Conservation (phyloP, 2,113 vertebrate species). For the Triplophysa tibetana region DNA sequence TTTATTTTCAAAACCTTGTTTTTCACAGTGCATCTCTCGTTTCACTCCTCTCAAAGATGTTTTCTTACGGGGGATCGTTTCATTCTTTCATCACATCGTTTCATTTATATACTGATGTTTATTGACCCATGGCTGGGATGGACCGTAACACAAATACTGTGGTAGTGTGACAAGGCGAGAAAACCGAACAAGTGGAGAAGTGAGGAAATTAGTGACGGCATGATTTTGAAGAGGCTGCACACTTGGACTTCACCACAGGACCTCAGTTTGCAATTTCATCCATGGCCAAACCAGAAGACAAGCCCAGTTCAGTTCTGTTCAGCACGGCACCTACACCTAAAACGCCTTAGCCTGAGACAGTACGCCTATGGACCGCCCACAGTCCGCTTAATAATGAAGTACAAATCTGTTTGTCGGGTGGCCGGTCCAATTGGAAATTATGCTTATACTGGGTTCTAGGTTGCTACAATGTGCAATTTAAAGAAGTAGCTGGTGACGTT, state of each 20-base stretch:
- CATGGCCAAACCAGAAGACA: constrained; percentile 35
- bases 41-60: neutral
- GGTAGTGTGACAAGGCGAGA: neutral
- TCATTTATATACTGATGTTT: neutral
- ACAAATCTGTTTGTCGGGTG: neutral
- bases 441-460: too few species aligned
- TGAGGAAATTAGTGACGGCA: neutral
- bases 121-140: constrained; percentile 7
- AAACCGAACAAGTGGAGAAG: neutral
- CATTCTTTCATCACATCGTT: constrained; percentile 6
- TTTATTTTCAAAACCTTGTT: constrained; percentile 2
- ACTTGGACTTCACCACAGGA: constrained; percentile 39
- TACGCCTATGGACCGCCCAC: neutral
- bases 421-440: too few species aligned
- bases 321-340: neutral
- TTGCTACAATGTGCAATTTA: too few species aligned
- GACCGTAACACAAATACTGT: constrained; percentile 1
- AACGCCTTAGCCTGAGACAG: neutral
- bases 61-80: neutral
- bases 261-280: constrained; percentile 44
- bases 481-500: too few species aligned
- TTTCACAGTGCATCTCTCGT: too few species aligned
- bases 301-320: neutral
- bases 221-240: constrained; percentile 4
- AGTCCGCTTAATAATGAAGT: neutral